Evolutionary conservation across 2,888 invertebrate genomes (phyloP).

Genomic region (Oxyteleia sp.): DNA sequence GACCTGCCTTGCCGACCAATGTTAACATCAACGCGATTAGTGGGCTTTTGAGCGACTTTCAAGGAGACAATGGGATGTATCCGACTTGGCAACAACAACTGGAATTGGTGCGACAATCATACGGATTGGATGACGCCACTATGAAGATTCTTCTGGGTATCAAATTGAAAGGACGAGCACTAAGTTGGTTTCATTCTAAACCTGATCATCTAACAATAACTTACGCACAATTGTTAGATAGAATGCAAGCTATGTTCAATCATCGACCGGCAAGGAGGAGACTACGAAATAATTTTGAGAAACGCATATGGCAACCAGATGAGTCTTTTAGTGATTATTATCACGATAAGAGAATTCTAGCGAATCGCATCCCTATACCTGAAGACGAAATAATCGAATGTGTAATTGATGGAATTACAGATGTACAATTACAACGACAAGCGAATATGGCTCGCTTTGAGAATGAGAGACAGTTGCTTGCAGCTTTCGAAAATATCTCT

Average conservation of each 20-base stretch:
- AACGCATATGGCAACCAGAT: conserved; percentile 54
- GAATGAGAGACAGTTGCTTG: conserved; percentile 42
- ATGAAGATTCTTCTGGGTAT: conserved; percentile 63
- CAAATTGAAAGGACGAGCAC: conserved; percentile 64
- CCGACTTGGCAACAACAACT: conserved; percentile 62
- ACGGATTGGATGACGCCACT: conserved; percentile 50
- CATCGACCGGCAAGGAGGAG: conserved; percentile 14
- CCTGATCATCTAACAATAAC: conserved; percentile 62
- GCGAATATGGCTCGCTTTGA: too few relatives aligned
- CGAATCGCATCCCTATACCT: conserved; percentile 49
- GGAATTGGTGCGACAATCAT: conserved; percentile 50
- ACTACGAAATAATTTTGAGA: conserved; percentile 65
- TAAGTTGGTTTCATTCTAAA: conserved; percentile 72
- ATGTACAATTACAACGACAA: too few relatives aligned
- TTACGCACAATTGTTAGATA: conserved; percentile 37
- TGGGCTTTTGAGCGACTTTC: conserved; percentile 56
- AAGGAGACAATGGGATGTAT: conserved; percentile 33
- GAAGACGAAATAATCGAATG: too few relatives aligned
- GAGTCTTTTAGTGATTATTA: conserved; percentile 70
- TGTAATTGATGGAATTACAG: too few relatives aligned
- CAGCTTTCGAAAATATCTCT: conserved; percentile 27
- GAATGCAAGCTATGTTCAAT: conserved; percentile 66
- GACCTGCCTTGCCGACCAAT: background rate
- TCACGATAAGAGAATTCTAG: conserved; percentile 66
- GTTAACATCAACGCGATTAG: conserved; percentile 36